A percentile compares a stretch with the other conserved stretches of the same genome.
Evolutionary conservation across 2,113 vertebrate genomes (phyloP).

Genomic region (Hippotragus niger): DNA sequence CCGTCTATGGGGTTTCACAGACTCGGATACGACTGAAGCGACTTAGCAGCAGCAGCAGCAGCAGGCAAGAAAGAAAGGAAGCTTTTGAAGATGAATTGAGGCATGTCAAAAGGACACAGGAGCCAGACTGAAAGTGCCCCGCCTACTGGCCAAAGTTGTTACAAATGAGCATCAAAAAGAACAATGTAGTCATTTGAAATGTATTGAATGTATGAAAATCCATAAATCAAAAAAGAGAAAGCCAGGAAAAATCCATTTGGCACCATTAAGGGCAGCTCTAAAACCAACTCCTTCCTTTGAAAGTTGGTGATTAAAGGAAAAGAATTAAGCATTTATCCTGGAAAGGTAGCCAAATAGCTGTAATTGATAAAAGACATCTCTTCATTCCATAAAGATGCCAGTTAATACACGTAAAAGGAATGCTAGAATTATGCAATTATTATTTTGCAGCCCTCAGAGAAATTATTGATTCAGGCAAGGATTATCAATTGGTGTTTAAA

Average conservation of each 20-base stretch:
- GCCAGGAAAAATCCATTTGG: not conserved
- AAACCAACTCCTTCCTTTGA: conserved; percentile 21
- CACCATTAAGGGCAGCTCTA: not conserved
- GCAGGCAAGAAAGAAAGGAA: not conserved
- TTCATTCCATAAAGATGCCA: conserved; percentile 14
- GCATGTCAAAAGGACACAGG: not conserved
- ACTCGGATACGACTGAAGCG: no score
- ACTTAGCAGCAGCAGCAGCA: no score
- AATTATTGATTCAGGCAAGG: not conserved
- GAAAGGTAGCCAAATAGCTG: not conserved
- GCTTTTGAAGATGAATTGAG: conserved; percentile 28
- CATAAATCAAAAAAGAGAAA: conserved; percentile 9
- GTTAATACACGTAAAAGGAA: conserved; percentile 27
- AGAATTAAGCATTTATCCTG: conserved; percentile 4
- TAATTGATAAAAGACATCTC: not conserved
- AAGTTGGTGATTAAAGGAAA: conserved; percentile 16
- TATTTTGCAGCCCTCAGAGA: conserved; percentile 39
- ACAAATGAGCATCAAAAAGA: conserved; percentile 1
- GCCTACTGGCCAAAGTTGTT: not conserved
- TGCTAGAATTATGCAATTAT: conserved; percentile 6
- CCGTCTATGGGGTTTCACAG: no score
- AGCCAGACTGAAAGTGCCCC: not conserved
- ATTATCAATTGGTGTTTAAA: not conserved
- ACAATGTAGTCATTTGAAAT: not conserved
- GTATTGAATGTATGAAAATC: conserved; percentile 4